Evolutionary conservation across 2,888 invertebrate species (phyloP), one percentile per base, ranked within the genome.

Genomic region (Drosophila trichaetosa): DNA sequence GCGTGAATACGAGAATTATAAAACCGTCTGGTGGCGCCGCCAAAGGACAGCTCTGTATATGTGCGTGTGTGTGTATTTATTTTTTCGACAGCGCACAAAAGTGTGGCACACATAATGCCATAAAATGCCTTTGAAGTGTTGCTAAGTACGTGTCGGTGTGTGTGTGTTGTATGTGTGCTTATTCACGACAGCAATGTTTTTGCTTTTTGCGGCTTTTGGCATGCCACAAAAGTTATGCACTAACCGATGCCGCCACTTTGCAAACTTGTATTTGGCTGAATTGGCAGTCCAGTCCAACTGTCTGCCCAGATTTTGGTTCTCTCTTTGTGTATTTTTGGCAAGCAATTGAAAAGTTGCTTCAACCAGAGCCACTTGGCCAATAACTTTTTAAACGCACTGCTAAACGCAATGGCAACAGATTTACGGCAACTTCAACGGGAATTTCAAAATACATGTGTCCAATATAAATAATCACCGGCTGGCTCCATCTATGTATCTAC

Each of bases 181-280:
- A 81, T 84, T 87, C 84, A 89, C 86, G 85, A 64, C 70, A 57
- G 85, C 80, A 73, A 76, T 82, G 85, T 68, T 82, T 89, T 80
- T 82, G 90, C 82, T 80, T 85, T 89, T 89, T 86, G 85, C 70
- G 85, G 85, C 85, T 86, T 85, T 87, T 86, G 85, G 85, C 90
- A 82, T 72, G 89, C 89, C 90, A 80, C 88, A 87, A 78, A 85
- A 86, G 85, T 89, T 86, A 86, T 89, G 87, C 85, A 87, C 87
- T 77, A 84, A 84, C 82, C 85, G 62, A 75, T 77, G 80, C 82
- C 78, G 69, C 77, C 87, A 84, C 85, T 86, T 84, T 84, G 68
- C 74, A 87, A 85, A 89, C 89, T 82, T 85, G 84, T 86, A 80
- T 80, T 75, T 77, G 68, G 78, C 56, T 51, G 34, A 21, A 34